phyloP scores from a whole-genome alignment of 2,888 invertebrate species.

The Silvanus unidentatus region DNA sequence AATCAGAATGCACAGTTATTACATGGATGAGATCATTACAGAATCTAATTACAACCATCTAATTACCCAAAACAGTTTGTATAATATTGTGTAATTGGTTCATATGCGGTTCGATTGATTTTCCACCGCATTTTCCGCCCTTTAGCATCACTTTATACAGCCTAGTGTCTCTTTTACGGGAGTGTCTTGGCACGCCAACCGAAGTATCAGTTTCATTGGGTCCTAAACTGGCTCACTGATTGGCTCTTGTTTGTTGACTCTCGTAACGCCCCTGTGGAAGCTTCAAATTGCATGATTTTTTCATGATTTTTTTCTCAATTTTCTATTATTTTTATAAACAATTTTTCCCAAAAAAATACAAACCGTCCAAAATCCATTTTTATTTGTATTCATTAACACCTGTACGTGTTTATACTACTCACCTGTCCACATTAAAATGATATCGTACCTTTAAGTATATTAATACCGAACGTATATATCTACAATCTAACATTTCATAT shows the following conservation, averaged over 20 bases:
- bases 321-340: too few relatives aligned
- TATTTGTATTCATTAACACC: too few relatives aligned
- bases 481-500: too few relatives aligned
- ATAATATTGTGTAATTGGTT: conserved; percentile 3
- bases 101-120: conserved; percentile 2
- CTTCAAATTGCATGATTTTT: too few relatives aligned
- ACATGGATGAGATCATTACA: conserved; percentile 16
- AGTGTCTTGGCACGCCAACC: conserved; percentile 31
- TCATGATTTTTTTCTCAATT: conserved; percentile 12
- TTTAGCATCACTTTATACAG: not conserved
- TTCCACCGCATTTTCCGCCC: not conserved
- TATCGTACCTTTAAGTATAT: too few relatives aligned
- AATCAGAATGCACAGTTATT: conserved; percentile 8
- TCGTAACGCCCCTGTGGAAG: conserved; percentile 40
- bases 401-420: too few relatives aligned
- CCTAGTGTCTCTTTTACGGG: not conserved
- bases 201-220: conserved; percentile 47
- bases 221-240: conserved; percentile 35
- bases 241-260: conserved; percentile 36
- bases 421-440: too few relatives aligned
- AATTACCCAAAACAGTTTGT: conserved; percentile 11
- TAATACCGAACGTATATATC: too few relatives aligned
- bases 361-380: too few relatives aligned
- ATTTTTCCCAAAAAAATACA: too few relatives aligned
- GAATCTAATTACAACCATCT: conserved; percentile 13